Evolutionary conservation across 2,888 invertebrate species (phyloP).

Genomic region (Conus canariensis): DNA sequence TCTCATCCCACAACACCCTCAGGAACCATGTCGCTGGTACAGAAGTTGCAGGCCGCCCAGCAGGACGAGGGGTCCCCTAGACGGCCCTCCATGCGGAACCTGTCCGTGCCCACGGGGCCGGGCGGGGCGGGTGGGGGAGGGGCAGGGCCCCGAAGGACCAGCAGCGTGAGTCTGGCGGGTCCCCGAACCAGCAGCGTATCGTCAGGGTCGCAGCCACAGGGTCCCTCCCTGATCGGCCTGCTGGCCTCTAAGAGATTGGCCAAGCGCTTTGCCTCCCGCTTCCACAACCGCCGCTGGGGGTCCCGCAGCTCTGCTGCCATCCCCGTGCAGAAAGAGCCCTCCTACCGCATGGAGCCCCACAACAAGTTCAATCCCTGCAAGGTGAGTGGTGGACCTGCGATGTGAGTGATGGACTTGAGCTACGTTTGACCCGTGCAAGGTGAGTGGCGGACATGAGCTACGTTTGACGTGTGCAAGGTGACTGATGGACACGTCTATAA

Average conservation of each 20-base stretch:
- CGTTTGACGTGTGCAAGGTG: neutral
- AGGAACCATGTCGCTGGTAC: neutral
- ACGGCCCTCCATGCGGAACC: slow-evolving; percentile 35
- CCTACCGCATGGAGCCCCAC: slow-evolving; percentile 64
- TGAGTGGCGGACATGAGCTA: slow-evolving; percentile 21
- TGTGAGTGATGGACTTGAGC: no score
- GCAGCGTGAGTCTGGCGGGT: slow-evolving; percentile 7
- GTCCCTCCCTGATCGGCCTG: slow-evolving; percentile 61
- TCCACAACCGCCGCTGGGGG: slow-evolving; percentile 44
- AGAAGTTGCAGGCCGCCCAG: slow-evolving; percentile 14
- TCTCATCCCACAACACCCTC: neutral
- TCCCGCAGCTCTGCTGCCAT: slow-evolving; percentile 45
- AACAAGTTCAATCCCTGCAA: neutral
- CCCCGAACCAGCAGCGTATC: slow-evolving; percentile 13
- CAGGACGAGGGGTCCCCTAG: neutral
- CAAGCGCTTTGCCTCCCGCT: slow-evolving; percentile 57
- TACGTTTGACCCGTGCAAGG: no score
- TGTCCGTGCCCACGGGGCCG: slow-evolving; percentile 17
- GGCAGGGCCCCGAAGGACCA: neutral
- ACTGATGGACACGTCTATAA: neutral
- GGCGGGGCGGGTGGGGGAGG: neutral
- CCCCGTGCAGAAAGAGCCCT: slow-evolving; percentile 59
- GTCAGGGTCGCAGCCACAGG: neutral
- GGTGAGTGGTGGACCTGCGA: neutral
- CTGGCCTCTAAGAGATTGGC: slow-evolving; percentile 63